Evolutionary conservation across 53 echinoderm and acorn worm genomes (phyloP).

Genomic region (Temnopleurus reevesii): DNA sequence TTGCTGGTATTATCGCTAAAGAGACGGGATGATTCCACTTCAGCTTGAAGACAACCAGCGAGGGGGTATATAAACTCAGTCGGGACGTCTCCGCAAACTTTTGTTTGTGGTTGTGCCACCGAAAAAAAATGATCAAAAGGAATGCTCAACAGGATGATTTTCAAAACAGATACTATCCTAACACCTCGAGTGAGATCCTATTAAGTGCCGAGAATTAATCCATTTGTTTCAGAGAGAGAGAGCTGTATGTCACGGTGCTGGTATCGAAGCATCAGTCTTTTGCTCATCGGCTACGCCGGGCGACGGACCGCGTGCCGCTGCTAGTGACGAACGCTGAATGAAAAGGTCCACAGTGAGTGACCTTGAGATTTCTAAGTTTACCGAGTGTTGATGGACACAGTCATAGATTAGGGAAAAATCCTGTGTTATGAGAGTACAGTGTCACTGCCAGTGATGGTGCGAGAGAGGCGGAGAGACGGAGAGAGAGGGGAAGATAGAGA

Average conservation of each 20-base stretch:
- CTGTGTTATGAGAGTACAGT: not conserved
- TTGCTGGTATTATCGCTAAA: not conserved
- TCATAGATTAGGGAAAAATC: constrained; percentile 17
- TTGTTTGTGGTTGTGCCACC: constrained; percentile 31
- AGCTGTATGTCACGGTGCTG: constrained; percentile 8
- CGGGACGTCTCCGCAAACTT: not conserved
- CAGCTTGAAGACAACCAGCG: constrained; percentile 8
- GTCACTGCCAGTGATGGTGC: not conserved
- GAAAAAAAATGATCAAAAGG: not conserved
- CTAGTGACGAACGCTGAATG: constrained; percentile 17
- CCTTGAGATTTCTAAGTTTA: constrained; percentile 33
- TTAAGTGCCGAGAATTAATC: constrained; percentile 10
- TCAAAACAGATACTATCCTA: not conserved
- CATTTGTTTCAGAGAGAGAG: not conserved
- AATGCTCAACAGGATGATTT: not conserved
- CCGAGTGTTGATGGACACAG: constrained; percentile 40
- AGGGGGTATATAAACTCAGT: not conserved
- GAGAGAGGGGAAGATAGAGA: not conserved
- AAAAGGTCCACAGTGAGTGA: not conserved
- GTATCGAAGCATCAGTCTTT: not conserved
- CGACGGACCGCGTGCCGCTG: not conserved
- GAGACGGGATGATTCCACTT: constrained; percentile 9
- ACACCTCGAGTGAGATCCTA: constrained; percentile 3
- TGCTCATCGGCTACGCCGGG: not conserved
- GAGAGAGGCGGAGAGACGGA: not conserved